Percentiles rank a stretch among this genome's conserved stretches.
Evolutionary conservation across 1,140 invertebrate species (phyloP).

Genomic region (Bacillus rossius): DNA sequence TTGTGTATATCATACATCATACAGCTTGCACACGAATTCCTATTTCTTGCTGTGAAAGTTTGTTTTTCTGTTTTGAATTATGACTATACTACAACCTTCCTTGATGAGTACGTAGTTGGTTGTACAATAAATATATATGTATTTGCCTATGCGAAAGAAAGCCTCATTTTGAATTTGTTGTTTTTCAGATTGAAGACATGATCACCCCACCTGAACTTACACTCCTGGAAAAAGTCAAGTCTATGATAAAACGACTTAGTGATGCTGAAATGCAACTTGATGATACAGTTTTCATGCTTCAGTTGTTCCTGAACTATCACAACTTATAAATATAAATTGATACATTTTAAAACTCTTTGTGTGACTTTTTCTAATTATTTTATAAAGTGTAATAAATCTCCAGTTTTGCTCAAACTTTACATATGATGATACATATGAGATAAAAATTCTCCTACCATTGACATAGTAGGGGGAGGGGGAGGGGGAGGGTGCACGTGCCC

Average conservation of each 20-base stretch:
- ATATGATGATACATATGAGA: not conserved
- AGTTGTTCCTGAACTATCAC: slow-evolving; percentile 46
- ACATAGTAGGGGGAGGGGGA: too few relatives aligned
- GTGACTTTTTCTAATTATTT: not conserved
- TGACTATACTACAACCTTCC: too few relatives aligned
- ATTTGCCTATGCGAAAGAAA: too few relatives aligned
- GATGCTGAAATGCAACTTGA: slow-evolving; percentile 62
- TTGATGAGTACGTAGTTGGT: too few relatives aligned
- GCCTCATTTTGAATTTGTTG: too few relatives aligned
- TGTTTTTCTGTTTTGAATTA: too few relatives aligned
- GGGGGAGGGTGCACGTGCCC: too few relatives aligned
- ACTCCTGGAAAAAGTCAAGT: slow-evolving; percentile 59
- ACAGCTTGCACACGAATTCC: too few relatives aligned
- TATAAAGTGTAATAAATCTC: not conserved
- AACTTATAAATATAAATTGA: not conserved
- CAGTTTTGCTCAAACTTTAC: not conserved
- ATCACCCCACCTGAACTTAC: slow-evolving; percentile 69
- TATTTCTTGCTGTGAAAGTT: too few relatives aligned
- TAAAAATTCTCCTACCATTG: too few relatives aligned
- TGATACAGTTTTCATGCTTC: slow-evolving; percentile 66
- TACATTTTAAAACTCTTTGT: not conserved
- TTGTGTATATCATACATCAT: too few relatives aligned
- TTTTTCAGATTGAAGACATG: slow-evolving; percentile 63
- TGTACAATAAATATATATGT: too few relatives aligned
- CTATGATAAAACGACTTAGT: slow-evolving; percentile 58